Conservation (phyloP, 2,113 vertebrate species). For the Cynocephalus volans region DNA sequence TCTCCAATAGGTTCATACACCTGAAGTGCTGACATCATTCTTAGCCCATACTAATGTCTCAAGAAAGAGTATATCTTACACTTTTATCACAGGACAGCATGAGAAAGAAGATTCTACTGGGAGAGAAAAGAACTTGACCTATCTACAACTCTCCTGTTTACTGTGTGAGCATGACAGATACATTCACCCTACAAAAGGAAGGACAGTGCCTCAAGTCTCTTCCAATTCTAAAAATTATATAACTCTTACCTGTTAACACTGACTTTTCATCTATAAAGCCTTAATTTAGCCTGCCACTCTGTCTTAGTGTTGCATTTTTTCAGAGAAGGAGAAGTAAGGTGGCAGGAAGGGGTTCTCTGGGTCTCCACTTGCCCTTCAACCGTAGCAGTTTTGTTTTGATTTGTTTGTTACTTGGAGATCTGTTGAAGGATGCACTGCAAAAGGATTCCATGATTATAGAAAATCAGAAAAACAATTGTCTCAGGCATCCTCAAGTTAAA, state of each 20-base stretch:
- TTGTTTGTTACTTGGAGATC: not conserved
- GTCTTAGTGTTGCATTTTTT: not conserved
- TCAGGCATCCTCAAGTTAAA: not conserved
- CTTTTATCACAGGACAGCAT: not conserved
- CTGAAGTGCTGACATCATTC: conserved; percentile 35
- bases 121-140: conserved; percentile 7
- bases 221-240: not conserved
- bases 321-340: not conserved
- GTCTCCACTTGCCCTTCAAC: not conserved
- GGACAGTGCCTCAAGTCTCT: not conserved
- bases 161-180: not conserved
- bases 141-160: not conserved
- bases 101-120: conserved; percentile 25
- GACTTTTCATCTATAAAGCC: not conserved
- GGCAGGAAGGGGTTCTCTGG: not conserved
- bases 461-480: conserved; percentile 3
- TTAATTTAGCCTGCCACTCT: not conserved
- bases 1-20: not conserved
- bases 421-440: not conserved
- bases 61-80: not conserved
- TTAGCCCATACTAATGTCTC: not conserved
- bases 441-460: not conserved
- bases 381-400: not conserved
- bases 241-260: not conserved
- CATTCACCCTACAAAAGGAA: not conserved